phyloP scores from a whole-genome alignment of 2,888 invertebrate genomes.

The Cylloceria caligata region DNA sequence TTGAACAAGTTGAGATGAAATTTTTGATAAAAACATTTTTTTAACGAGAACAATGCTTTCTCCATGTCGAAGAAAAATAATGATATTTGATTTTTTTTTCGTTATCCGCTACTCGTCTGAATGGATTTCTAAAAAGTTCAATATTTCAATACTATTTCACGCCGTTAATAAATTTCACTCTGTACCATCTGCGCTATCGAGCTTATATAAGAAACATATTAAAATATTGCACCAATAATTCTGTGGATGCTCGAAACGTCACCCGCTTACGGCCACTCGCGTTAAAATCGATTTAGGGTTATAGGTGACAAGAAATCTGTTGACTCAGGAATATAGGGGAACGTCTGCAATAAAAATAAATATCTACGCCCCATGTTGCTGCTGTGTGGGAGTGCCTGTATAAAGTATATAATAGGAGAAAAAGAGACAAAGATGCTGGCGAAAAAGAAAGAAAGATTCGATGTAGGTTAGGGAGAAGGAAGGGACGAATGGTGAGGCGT shows the following conservation, averaged over 20 bases:
- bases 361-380: slow-evolving; percentile 70
- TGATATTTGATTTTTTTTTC: neutral
- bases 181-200: slow-evolving; percentile 27
- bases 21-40: too few relatives aligned
- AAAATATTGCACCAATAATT: slow-evolving; percentile 65
- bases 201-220: slow-evolving; percentile 40
- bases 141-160: slow-evolving; percentile 16
- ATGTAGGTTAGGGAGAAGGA: slow-evolving; percentile 15
- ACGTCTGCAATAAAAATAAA: slow-evolving; percentile 80
- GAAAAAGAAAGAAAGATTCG: slow-evolving; percentile 59
- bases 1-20: too few relatives aligned
- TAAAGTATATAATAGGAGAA: slow-evolving; percentile 63
- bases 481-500: slow-evolving; percentile 70
- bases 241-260: slow-evolving; percentile 38
- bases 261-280: slow-evolving; percentile 28
- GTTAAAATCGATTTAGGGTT: slow-evolving; percentile 73
- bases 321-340: slow-evolving; percentile 76
- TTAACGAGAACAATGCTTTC: too few relatives aligned
- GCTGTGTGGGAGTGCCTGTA: slow-evolving; percentile 50
- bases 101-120: neutral
- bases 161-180: slow-evolving; percentile 16
- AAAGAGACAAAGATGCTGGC: slow-evolving; percentile 68
- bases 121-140: neutral
- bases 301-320: slow-evolving; percentile 77
- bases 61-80: too few relatives aligned